phyloP scores from a whole-genome alignment of 2,113 vertebrate genomes.

The Anarhynchus alexandrinus region DNA sequence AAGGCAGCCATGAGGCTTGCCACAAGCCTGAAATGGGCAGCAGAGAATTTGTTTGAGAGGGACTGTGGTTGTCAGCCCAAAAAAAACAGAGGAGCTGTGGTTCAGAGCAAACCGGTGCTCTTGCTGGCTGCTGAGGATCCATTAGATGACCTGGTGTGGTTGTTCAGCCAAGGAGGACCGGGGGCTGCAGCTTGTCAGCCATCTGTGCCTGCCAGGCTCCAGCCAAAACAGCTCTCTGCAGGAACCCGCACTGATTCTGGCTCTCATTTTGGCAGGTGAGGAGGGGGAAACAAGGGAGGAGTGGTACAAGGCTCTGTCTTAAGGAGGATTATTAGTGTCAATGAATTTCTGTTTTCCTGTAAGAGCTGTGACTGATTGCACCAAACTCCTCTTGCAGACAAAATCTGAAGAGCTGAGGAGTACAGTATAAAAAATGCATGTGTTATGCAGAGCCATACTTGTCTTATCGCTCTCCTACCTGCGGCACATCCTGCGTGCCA shows the following conservation, averaged over 20 bases:
- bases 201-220: conserved; percentile 17
- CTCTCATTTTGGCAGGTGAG: conserved; percentile 43
- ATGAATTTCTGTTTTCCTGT: conserved; percentile 37
- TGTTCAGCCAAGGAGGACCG: background rate
- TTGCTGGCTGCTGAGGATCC: background rate
- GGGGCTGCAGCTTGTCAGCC: background rate
- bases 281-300: background rate
- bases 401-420: background rate
- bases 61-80: background rate
- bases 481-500: background rate
- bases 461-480: background rate
- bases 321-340: conserved; percentile 31
- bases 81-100: background rate
- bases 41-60: background rate
- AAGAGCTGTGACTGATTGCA: conserved; percentile 30
- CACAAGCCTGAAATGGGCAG: background rate
- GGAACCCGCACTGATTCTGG: background rate
- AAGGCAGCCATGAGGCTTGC: background rate
- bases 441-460: background rate
- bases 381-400: conserved; percentile 2
- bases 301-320: background rate
- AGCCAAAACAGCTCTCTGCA: background rate
- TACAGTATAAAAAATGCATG: background rate
- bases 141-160: background rate
- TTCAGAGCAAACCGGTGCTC: background rate